Percentiles rank a stretch among this genome's conserved stretches.
phyloP scores from a whole-genome alignment of 2,888 invertebrate genomes.

The Drosophila rubida region DNA sequence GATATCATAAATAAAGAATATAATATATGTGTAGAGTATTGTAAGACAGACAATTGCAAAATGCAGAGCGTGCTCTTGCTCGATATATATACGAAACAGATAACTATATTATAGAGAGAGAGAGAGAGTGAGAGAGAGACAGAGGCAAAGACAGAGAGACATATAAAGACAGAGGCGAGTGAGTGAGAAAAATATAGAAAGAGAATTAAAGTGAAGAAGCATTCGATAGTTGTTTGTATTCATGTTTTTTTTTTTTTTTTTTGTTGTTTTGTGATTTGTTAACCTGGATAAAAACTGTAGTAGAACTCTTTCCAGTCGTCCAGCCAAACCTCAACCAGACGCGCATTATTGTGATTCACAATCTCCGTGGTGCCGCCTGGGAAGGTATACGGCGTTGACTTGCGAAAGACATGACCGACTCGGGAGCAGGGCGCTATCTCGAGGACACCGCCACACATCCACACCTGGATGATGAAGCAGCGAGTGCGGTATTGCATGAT shows the following conservation, averaged over 20 bases:
- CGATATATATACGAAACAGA: constrained; percentile 57
- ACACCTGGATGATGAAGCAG: constrained; percentile 88
- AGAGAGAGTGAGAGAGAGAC: constrained; percentile 33
- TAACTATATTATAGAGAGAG: constrained; percentile 40
- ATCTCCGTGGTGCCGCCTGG: constrained; percentile 98
- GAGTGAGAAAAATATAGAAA: constrained; percentile 35
- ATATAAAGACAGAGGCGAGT: constrained; percentile 32
- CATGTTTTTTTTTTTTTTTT: constrained; percentile 31
- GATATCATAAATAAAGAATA: constrained; percentile 53
- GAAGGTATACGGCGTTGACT: constrained; percentile 99
- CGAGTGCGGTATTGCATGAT: constrained; percentile 54
- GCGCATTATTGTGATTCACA: constrained; percentile 99
- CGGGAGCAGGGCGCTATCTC: constrained; percentile 97
- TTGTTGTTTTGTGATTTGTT: constrained; percentile 58
- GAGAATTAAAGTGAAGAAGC: constrained; percentile 65
- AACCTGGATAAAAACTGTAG: constrained; percentile 99
- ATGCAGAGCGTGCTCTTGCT: constrained; percentile 70
- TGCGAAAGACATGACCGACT: constrained; percentile 98
- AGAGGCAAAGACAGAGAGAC: constrained; percentile 23
- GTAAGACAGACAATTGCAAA: constrained; percentile 65
- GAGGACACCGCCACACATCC: constrained; percentile 98
- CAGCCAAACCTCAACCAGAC: constrained; percentile 99
- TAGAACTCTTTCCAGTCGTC: constrained; percentile 99
- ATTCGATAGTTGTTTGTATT: constrained; percentile 48
- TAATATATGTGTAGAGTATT: constrained; percentile 42